Evolutionary conservation across 2,888 invertebrate species (phyloP).

Genomic region (Cryptocephalus primarius): DNA sequence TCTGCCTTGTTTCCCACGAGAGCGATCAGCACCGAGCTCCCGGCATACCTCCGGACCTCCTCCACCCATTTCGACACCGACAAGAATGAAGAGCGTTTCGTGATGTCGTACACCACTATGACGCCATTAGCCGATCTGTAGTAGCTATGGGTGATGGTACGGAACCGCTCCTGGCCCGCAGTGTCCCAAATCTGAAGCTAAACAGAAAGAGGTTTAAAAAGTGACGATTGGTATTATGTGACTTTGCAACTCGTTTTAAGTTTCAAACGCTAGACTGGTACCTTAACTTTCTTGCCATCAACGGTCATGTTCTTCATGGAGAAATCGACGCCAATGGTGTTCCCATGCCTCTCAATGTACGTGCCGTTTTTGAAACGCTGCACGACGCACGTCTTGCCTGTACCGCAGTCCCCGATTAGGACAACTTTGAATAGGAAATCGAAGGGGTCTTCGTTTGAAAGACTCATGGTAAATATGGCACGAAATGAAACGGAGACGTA

Average conservation of each 20-base stretch:
- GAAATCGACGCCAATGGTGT: slow-evolving; percentile 96
- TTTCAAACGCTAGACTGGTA: slow-evolving; percentile 34
- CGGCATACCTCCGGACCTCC: slow-evolving; percentile 88
- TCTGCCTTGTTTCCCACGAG: slow-evolving; percentile 92
- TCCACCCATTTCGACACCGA: slow-evolving; percentile 93
- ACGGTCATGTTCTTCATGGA: slow-evolving; percentile 94
- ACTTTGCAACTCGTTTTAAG: background rate
- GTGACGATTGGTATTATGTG: background rate
- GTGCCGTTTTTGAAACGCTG: slow-evolving; percentile 93
- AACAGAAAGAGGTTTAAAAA: slow-evolving; percentile 18
- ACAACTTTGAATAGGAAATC: slow-evolving; percentile 95
- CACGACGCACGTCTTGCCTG: slow-evolving; percentile 91
- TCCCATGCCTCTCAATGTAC: slow-evolving; percentile 89
- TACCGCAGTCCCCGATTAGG: slow-evolving; percentile 82
- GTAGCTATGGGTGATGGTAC: slow-evolving; percentile 95
- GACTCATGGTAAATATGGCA: slow-evolving; percentile 42
- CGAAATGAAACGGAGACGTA: too few relatives aligned
- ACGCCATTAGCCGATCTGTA: slow-evolving; percentile 96
- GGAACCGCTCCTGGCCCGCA: slow-evolving; percentile 91
- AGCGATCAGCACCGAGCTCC: slow-evolving; percentile 80
- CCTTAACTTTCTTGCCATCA: slow-evolving; percentile 92
- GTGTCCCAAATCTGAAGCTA: slow-evolving; percentile 96
- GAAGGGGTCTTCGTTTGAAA: slow-evolving; percentile 67
- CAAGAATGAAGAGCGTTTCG: slow-evolving; percentile 82
- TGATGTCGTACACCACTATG: slow-evolving; percentile 94